These are phyloP conservation scores for Hemicordylus capensis DNA, from an alignment of 2,113 vertebrate genomes.

Conservation along the genomic window DNA sequence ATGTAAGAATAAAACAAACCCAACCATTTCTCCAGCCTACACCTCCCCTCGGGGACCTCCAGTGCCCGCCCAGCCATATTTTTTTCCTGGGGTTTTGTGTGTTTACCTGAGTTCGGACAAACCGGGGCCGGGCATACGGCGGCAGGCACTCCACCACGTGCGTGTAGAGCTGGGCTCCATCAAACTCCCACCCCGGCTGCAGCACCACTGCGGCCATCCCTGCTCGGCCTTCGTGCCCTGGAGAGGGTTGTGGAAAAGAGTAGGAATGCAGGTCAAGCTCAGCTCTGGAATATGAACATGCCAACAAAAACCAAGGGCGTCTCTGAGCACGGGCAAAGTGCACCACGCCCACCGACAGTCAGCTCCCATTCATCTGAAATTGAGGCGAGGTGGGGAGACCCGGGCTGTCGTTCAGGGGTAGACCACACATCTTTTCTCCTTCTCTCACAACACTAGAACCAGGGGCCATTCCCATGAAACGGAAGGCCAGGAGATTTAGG, in stretches of 20 bases:
- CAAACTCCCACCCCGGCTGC: conserved; percentile 66
- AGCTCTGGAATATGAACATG: not conserved
- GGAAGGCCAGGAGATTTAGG: no score
- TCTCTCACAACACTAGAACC: no score
- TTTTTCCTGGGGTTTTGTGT: not conserved
- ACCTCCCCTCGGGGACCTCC: not conserved
- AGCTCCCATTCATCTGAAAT: not conserved
- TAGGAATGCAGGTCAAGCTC: not conserved
- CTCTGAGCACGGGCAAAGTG: not conserved
- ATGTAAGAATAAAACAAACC: no score
- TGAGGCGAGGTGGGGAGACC: no score
- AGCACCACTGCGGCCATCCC: conserved; percentile 87
- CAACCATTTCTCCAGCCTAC: no score
- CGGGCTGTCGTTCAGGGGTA: no score
- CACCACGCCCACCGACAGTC: no score
- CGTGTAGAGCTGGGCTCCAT: conserved; percentile 70
- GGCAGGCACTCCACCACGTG: conserved; percentile 79
- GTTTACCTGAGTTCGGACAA: conserved; percentile 67
- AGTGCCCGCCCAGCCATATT: no score
- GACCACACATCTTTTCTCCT: no score
- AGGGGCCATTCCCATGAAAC: no score
- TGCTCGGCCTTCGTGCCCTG: conserved; percentile 86
- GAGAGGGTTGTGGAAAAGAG: rapidly evolving
- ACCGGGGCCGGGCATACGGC: conserved; percentile 67
- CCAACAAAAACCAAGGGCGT: not conserved